Base-by-base conservation (phyloP, 2,888 invertebrate species). In the Drosophila meridionalis region DNA sequence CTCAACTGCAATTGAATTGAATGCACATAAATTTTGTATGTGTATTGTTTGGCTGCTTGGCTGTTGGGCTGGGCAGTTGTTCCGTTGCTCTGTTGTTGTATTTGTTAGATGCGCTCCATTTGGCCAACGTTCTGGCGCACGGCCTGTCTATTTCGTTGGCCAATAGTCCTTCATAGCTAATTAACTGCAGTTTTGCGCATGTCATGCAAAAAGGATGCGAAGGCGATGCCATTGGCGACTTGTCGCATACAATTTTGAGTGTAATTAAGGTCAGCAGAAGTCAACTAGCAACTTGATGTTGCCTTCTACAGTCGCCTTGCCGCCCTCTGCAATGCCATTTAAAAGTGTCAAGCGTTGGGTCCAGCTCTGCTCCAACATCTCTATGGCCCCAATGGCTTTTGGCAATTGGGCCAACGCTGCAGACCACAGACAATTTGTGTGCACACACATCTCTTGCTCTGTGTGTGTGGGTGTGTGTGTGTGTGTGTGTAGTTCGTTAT, bases 181-280 rank as follows among this genome's bases (percentile, higher is more conserved):
- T 82, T 85, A 85, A 85, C 80, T 85, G 76, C 76, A 85, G 30
- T 76, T 82, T 82, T 76, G 79, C 83, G 82, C 76, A 82, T 82
- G 85, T 81, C 81, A 82, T 66, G 64, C 59, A 52, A 52, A 56
- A 61, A 38, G 57, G 59, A 58, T 73, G 75, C 73, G 55, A 73
- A 62, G 43, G 71, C 42, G 43, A 36, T 64, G 57, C 48, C 63
- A 59, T 70, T 69, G 59, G 63, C 63, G 55, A 66, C 78, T 66
- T 83, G 77, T 86, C 80, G 86, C 77, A 82, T 75, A 70, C 78
- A 83, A 74, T 86, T 86, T 75, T 58, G 75, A 75, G 83, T 75
- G 82, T 83, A 83, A 83, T 83, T 83, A 83, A 83, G 86, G 82
- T 83, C 82, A 83, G 62, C 83, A 69, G 77, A 86, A 83, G 82